Conservation (phyloP, 2,888 invertebrate genomes). For the Epistrophella euchroma region DNA sequence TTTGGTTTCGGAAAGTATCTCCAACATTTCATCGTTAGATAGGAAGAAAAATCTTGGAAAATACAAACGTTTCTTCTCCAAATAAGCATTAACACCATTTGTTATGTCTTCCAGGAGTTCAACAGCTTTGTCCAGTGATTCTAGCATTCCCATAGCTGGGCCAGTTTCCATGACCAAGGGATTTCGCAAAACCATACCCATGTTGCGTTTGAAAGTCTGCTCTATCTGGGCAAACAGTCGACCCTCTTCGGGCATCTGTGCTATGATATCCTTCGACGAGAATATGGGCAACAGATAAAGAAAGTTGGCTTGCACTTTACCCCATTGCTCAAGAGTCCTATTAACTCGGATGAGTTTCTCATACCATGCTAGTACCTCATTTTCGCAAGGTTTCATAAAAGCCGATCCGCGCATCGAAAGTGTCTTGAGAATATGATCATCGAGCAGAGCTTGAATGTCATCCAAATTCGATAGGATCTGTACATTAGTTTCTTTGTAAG, state of each 20-base stretch:
- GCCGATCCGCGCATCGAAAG: constrained; percentile 90
- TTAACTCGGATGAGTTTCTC: constrained; percentile 85
- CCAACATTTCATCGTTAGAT: constrained; percentile 90
- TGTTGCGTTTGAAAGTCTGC: constrained; percentile 84
- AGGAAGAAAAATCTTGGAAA: constrained; percentile 91
- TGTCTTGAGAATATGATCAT: constrained; percentile 89
- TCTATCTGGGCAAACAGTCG: constrained; percentile 85
- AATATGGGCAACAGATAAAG: constrained; percentile 88
- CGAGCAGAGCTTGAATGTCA: constrained; percentile 87
- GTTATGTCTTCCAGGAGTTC: constrained; percentile 86
- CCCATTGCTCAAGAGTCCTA: constrained; percentile 87
- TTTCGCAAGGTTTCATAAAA: constrained; percentile 87
- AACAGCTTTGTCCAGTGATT: constrained; percentile 87
- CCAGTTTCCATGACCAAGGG: constrained; percentile 84
- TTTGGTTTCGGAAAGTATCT: constrained; percentile 89
- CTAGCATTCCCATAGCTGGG: constrained; percentile 87
- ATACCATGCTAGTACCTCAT: constrained; percentile 85
- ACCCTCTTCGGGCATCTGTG: constrained; percentile 88
- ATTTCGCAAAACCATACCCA: constrained; percentile 81
- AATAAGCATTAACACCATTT: constrained; percentile 87
- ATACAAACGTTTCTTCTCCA: constrained; percentile 87
- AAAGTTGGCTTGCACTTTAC: constrained; percentile 87
- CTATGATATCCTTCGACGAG: constrained; percentile 87
- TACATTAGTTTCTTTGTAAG: constrained; percentile 87
- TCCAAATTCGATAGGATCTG: constrained; percentile 87